phyloP scores from a whole-genome alignment of 2,113 vertebrate species.

The Sitta europaea region DNA sequence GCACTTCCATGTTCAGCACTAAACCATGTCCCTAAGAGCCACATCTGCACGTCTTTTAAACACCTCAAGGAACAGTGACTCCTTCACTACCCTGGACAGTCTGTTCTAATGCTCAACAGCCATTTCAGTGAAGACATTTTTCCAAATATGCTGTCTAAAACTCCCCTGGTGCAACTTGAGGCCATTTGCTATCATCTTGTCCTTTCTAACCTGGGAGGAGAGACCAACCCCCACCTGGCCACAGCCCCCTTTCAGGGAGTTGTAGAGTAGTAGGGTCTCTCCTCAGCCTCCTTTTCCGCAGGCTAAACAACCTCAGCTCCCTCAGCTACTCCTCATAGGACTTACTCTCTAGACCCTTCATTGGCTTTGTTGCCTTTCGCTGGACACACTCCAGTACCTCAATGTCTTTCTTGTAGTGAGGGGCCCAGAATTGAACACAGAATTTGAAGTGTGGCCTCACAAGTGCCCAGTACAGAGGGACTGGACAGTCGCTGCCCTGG shows the following conservation, averaged over 20 bases:
- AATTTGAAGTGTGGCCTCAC: not conserved
- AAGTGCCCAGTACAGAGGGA: rapidly evolving
- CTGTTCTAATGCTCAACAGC: not conserved
- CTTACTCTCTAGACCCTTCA: not conserved
- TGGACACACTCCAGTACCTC: rapidly evolving
- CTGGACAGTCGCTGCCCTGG: rapidly evolving
- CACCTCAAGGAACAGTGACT: not conserved
- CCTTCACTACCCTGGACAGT: not conserved
- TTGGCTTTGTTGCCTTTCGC: not conserved
- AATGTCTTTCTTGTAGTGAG: not conserved
- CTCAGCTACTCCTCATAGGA: rapidly evolving
- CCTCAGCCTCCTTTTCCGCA: not conserved
- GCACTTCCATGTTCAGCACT: not conserved
- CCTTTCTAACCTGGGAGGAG: not conserved
- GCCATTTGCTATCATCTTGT: not conserved
- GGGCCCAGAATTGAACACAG: not conserved
- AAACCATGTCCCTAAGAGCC: not conserved
- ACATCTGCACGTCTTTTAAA: rapidly evolving
- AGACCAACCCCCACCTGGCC: rapidly evolving
- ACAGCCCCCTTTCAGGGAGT: not conserved
- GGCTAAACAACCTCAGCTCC: not conserved
- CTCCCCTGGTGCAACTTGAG: not conserved
- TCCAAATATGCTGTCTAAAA: not conserved
- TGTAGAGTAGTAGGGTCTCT: not conserved
- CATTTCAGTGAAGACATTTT: not conserved